Evolutionary conservation across 1,140 invertebrate species (phyloP).

Genomic region (Drosophila ficusphila): DNA sequence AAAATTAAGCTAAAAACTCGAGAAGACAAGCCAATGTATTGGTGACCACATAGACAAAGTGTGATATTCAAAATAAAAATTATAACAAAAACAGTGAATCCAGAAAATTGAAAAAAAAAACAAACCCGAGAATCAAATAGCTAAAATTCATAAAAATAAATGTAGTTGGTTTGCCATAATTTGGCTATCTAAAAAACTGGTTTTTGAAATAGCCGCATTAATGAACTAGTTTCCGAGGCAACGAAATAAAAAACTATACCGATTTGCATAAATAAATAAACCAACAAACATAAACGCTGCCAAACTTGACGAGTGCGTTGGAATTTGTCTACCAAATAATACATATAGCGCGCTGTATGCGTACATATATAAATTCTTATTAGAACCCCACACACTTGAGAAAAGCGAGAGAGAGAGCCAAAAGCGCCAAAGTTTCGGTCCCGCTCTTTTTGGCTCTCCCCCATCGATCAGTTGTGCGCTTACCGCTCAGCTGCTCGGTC

Average conservation of each 20-base stretch:
- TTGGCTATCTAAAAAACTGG: not conserved
- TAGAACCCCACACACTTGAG: conserved; percentile 35
- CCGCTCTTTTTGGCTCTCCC: conserved; percentile 16
- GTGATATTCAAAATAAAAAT: conserved; percentile 75
- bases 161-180: conserved; percentile 40
- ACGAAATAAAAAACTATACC: conserved; percentile 34
- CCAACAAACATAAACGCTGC: conserved; percentile 58
- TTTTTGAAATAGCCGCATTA: conserved; percentile 33
- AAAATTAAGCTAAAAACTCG: conserved; percentile 22
- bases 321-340: conserved; percentile 64
- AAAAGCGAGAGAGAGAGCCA: conserved; percentile 4
- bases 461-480: conserved; percentile 70
- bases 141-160: no score
- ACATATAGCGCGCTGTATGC: conserved; percentile 1
- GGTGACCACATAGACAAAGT: conserved; percentile 18
- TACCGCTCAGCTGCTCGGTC: conserved; percentile 72
- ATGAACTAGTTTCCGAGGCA: conserved; percentile 68
- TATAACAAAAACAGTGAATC: conserved; percentile 24
- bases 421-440: conserved; percentile 23
- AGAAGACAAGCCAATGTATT: conserved; percentile 9
- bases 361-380: conserved; percentile 47
- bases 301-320: conserved; percentile 64
- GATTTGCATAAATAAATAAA: conserved; percentile 79
- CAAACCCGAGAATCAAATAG: conserved; percentile 6
- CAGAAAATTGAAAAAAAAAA: conserved; percentile 24